These are phyloP conservation scores for Trichopoda pennipes DNA, from an alignment of 2,888 invertebrate genomes.

Conservation along the genomic window DNA sequence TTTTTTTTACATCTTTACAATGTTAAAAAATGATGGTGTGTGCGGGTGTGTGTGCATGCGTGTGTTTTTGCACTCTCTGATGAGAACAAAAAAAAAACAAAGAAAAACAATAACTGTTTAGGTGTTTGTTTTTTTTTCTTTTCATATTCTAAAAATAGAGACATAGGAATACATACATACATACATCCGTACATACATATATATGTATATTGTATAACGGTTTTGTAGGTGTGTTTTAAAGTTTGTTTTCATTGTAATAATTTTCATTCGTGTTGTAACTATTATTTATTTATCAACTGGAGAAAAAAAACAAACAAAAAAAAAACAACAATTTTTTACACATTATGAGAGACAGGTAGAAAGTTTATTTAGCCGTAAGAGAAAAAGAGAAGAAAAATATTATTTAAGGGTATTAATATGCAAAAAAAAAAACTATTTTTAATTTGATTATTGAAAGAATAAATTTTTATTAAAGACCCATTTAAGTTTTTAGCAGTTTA, in stretches of 20 bases:
- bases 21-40: too few species aligned
- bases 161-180: neutral
- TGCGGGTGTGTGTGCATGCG: too few species aligned
- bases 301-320: neutral
- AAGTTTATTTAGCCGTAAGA: too few species aligned
- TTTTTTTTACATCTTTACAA: too few species aligned
- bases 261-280: conserved; percentile 19
- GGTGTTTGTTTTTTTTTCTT: too few species aligned
- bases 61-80: too few species aligned
- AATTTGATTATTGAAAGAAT: too few species aligned
- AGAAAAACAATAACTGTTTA: too few species aligned
- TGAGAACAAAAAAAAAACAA: too few species aligned
- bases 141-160: neutral
- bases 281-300: neutral
- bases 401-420: neutral
- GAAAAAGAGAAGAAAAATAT: neutral
- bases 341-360: neutral
- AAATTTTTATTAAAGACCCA: too few species aligned
- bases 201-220: neutral
- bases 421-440: neutral
- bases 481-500: too few species aligned
- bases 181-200: neutral
- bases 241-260: conserved; percentile 8
- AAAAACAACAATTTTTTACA: neutral
- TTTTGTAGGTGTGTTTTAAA: conserved; percentile 1